A percentile compares a stretch with the other conserved stretches of the same genome.
Evolutionary conservation across 2,888 invertebrate genomes (phyloP).

Genomic region (Xestobium rufovillosum): DNA sequence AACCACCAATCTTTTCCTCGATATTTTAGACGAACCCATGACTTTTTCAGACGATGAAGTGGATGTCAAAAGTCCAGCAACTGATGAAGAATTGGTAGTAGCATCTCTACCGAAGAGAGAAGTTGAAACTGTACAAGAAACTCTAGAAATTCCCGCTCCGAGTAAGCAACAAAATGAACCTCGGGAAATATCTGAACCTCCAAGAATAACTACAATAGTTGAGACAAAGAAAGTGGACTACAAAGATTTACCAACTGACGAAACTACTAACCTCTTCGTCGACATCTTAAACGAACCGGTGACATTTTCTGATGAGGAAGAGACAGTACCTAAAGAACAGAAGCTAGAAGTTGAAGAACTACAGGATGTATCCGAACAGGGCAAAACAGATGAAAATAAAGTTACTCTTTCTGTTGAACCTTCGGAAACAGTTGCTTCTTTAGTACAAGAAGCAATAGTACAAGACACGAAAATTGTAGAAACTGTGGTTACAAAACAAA

Average conservation of each 20-base stretch:
- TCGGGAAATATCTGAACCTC: not conserved
- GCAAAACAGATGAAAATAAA: not conserved
- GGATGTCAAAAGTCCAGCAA: not conserved
- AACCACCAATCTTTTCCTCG: slow-evolving; percentile 23
- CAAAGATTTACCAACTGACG: slow-evolving; percentile 28
- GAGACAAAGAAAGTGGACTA: slow-evolving; percentile 9
- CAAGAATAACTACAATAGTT: not conserved
- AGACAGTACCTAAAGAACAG: not conserved
- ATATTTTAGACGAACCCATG: slow-evolving; percentile 19
- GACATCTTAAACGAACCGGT: slow-evolving; percentile 33
- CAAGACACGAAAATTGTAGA: not conserved
- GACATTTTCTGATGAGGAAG: slow-evolving; percentile 28
- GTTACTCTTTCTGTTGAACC: no score
- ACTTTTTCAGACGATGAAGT: slow-evolving; percentile 24
- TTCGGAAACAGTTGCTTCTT: no score
- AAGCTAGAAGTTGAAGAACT: slow-evolving; percentile 1
- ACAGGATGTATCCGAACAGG: not conserved
- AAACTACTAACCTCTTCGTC: slow-evolving; percentile 35
- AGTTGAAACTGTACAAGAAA: not conserved
- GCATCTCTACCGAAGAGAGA: slow-evolving; percentile 4
- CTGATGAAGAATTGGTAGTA: slow-evolving; percentile 6
- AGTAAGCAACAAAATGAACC: not conserved
- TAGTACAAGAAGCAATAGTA: not conserved
- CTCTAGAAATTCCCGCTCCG: not conserved
- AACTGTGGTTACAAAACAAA: not conserved